Percentiles rank a stretch among this genome's conserved stretches.
These are phyloP conservation scores for Esox lucius DNA, from an alignment of 2,797 vertebrate genomes.

Conservation along the genomic window DNA sequence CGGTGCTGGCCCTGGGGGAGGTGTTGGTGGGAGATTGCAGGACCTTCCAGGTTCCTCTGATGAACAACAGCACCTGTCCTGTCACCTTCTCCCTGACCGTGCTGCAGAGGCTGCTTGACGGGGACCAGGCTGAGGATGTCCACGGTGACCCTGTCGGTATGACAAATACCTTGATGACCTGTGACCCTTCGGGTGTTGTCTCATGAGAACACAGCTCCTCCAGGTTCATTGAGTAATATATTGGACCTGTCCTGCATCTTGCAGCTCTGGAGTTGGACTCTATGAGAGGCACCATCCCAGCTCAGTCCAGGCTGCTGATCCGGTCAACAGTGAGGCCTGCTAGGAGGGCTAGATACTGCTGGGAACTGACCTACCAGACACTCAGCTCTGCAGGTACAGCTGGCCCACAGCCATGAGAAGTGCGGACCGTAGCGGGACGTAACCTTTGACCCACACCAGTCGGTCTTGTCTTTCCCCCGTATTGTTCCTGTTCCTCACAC, in stretches of 20 bases:
- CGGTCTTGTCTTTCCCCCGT: not conserved
- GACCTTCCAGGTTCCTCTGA: conserved; percentile 74
- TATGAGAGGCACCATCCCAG: conserved; percentile 70
- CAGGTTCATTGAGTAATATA: not conserved
- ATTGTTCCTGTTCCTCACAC: not conserved
- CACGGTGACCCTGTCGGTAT: conserved; percentile 39
- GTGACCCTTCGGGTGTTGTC: not conserved
- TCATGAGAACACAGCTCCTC: not conserved
- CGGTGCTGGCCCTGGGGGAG: conserved; percentile 79
- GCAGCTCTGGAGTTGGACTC: conserved; percentile 82
- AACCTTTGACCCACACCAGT: not conserved
- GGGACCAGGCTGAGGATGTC: conserved; percentile 44
- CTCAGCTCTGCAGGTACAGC: conserved; percentile 38
- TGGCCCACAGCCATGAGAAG: not conserved
- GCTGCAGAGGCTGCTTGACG: conserved; percentile 71
- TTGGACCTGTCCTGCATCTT: not conserved
- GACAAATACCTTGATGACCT: not conserved
- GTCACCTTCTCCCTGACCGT: conserved; percentile 80
- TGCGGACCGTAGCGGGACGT: not conserved
- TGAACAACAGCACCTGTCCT: conserved; percentile 82
- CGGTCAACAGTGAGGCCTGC: conserved; percentile 68
- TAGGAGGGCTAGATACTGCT: conserved; percentile 73
- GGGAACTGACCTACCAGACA: conserved; percentile 82
- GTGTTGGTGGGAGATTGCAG: conserved; percentile 76
- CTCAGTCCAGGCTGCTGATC: conserved; percentile 76